These are phyloP conservation scores for Sparidentex hasta DNA, from an alignment of 2,797 vertebrate genomes.

Conservation along the genomic window DNA sequence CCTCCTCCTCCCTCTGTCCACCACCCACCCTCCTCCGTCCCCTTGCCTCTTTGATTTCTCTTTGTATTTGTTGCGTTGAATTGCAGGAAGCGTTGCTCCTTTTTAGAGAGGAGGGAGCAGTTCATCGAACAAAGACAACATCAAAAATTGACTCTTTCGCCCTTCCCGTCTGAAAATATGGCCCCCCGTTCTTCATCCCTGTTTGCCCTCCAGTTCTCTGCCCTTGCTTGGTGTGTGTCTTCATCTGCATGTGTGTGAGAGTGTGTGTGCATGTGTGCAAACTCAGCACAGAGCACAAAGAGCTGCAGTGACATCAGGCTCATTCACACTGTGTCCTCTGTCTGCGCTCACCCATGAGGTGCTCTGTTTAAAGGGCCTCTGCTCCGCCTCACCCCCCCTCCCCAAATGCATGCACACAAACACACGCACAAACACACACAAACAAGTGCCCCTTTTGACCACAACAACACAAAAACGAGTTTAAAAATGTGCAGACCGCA, in stretches of 20 bases:
- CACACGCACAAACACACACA: conserved; percentile 33
- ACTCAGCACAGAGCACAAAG: conserved; percentile 81
- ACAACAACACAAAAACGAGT: conserved; percentile 40
- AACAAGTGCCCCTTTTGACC: conserved; percentile 44
- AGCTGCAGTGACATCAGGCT: conserved; percentile 79
- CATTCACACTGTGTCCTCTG: conserved; percentile 80
- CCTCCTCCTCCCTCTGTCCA: neutral
- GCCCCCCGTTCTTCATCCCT: conserved; percentile 29
- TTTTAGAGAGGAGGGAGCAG: conserved; percentile 40
- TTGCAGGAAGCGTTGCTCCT: conserved; percentile 54
- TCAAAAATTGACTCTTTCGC: conserved; percentile 21
- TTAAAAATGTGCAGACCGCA: conserved; percentile 25
- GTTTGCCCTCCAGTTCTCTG: conserved; percentile 32
- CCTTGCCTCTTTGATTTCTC: conserved; percentile 46
- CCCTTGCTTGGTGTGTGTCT: conserved; percentile 37
- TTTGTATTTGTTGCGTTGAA: conserved; percentile 62
- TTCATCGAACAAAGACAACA: conserved; percentile 57
- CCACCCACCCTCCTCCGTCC: conserved; percentile 14
- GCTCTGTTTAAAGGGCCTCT: conserved; percentile 70
- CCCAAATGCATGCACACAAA: conserved; percentile 25
- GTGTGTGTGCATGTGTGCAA: conserved; percentile 46
- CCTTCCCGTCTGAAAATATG: conserved; percentile 43
- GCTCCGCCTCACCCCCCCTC: conserved; percentile 18
- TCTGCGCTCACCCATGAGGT: conserved; percentile 68
- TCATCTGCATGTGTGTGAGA: conserved; percentile 21